phyloP scores from a whole-genome alignment of 1,140 invertebrate genomes.

The Mylabris phalerata region DNA sequence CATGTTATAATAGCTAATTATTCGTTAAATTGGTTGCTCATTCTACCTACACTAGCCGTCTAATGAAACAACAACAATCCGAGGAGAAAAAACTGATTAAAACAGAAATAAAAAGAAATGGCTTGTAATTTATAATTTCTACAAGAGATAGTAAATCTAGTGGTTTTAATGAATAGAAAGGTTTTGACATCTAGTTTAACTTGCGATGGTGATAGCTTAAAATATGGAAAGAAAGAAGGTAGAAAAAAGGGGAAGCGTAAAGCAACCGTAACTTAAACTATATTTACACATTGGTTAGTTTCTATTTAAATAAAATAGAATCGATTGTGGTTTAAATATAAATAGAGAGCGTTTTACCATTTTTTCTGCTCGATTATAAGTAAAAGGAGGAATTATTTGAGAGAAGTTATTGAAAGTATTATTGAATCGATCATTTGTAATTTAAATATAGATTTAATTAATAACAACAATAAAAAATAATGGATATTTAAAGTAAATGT shows the following conservation, averaged over 20 bases:
- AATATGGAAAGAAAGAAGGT: too few species aligned
- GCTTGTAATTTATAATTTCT: too few species aligned
- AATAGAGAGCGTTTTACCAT: conserved; percentile 8
- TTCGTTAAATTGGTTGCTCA: not conserved
- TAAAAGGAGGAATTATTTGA: conserved; percentile 10
- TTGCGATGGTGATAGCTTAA: too few species aligned
- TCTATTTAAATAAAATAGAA: not conserved
- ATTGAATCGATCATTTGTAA: not conserved
- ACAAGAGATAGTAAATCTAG: too few species aligned
- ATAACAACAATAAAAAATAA: conserved; percentile 2
- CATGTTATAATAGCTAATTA: not conserved
- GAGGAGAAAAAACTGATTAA: too few species aligned
- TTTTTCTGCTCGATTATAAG: not conserved
- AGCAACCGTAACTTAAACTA: conserved; percentile 1
- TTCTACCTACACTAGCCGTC: too few species aligned
- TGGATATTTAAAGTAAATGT: conserved; percentile 19
- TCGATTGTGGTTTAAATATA: not conserved
- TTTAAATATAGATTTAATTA: not conserved
- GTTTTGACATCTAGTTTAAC: too few species aligned
- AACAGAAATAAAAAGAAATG: too few species aligned
- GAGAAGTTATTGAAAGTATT: conserved; percentile 7
- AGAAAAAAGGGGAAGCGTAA: not conserved
- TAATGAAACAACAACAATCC: too few species aligned
- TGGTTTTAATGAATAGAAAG: too few species aligned
- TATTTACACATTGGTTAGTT: conserved; percentile 3